Evolutionary conservation across 2,113 vertebrate species (phyloP).

Genomic region (Pelusios castaneus): DNA sequence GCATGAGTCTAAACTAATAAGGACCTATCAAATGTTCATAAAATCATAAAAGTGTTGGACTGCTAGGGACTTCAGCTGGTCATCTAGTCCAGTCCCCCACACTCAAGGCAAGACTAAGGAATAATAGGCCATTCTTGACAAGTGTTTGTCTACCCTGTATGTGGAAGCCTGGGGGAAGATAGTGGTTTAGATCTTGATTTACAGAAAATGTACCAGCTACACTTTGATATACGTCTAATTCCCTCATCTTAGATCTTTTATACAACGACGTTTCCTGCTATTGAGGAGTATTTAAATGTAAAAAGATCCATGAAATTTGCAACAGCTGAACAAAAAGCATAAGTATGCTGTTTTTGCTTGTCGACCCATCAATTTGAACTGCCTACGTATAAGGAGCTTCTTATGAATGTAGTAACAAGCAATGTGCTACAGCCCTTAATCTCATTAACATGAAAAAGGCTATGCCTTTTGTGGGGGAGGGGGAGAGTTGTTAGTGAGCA

Average conservation of each 20-base stretch:
- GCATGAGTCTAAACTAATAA: accelerated
- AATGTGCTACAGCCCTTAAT: constrained; percentile 18
- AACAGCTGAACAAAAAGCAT: not conserved
- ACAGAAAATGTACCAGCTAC: not conserved
- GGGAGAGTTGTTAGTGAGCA: not conserved
- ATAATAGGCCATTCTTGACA: not conserved
- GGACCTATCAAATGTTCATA: not conserved
- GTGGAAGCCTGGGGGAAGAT: not conserved
- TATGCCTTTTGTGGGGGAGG: not conserved
- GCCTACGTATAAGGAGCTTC: not conserved
- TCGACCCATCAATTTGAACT: constrained; percentile 17
- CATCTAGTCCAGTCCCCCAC: not conserved
- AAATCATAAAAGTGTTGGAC: not conserved
- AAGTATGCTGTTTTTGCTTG: constrained; percentile 4
- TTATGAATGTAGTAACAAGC: not conserved
- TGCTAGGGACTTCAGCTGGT: not conserved
- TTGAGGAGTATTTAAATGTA: constrained; percentile 29
- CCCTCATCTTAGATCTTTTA: not conserved
- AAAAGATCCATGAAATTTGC: constrained; percentile 7
- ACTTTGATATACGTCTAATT: not conserved
- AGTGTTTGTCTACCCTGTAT: not conserved
- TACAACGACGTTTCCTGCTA: not conserved
- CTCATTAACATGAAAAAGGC: constrained; percentile 13
- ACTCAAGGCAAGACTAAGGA: not conserved
- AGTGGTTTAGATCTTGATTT: not conserved